Evolutionary conservation across 2,113 vertebrate genomes (phyloP).

Genomic region (Chaenogobius annularis): DNA sequence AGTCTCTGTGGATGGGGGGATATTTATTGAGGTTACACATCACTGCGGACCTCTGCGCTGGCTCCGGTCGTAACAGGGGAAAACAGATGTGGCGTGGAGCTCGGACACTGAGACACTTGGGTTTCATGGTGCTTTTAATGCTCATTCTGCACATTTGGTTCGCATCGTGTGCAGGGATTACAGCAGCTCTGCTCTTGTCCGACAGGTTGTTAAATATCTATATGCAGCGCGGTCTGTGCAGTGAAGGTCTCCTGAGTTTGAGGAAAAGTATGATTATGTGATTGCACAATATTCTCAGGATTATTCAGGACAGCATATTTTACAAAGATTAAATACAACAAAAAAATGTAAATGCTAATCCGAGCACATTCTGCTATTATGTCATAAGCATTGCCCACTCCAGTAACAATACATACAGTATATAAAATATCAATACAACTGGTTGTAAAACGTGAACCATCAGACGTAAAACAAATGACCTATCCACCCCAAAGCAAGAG

Average conservation of each 20-base stretch:
- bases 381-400: no score
- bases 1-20: slow-evolving; percentile 52
- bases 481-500: no score
- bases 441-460: no score
- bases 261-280: background rate
- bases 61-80: slow-evolving; percentile 55
- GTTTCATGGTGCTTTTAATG: slow-evolving; percentile 75
- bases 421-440: no score
- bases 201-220: slow-evolving; percentile 53
- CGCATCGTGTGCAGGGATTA: slow-evolving; percentile 63
- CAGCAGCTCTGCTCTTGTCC: slow-evolving; percentile 40
- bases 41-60: slow-evolving; percentile 63
- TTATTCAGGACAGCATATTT: no score
- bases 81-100: slow-evolving; percentile 76
- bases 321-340: no score
- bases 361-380: no score
- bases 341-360: no score
- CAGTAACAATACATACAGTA: no score
- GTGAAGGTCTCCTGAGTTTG: slow-evolving; percentile 17
- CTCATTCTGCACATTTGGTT: slow-evolving; percentile 67
- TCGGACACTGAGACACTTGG: slow-evolving; percentile 74
- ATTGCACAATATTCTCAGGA: background rate
- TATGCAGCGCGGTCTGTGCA: slow-evolving; percentile 17
- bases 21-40: slow-evolving; percentile 78
- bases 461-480: no score